Conservation (phyloP, 2,888 invertebrate species). For the Deilephila elpenor region DNA sequence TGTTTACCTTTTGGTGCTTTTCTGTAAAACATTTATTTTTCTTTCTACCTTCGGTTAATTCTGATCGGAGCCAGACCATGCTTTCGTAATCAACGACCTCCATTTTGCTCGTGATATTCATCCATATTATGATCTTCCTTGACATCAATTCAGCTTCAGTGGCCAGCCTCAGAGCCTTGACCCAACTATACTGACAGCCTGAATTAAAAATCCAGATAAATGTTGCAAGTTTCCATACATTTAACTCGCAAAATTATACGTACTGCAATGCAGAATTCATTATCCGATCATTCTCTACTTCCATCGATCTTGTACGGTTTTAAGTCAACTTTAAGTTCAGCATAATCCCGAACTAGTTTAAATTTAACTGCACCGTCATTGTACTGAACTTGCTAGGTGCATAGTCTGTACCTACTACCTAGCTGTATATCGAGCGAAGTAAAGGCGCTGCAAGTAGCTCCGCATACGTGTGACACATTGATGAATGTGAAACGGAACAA, state of each 20-base stretch:
- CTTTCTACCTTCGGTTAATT: too few relatives aligned
- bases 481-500: constrained; percentile 15
- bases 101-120: too few relatives aligned
- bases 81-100: too few relatives aligned
- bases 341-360: neutral
- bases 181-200: too few relatives aligned
- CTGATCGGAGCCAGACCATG: too few relatives aligned
- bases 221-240: neutral
- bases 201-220: neutral
- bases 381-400: neutral
- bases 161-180: too few relatives aligned
- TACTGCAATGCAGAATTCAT: constrained; percentile 6
- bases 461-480: constrained; percentile 23
- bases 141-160: too few relatives aligned
- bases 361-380: neutral
- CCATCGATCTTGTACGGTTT: neutral
- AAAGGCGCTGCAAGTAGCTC: neutral
- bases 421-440: neutral
- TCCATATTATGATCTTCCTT: too few relatives aligned
- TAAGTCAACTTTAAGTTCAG: neutral
- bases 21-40: too few relatives aligned
- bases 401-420: neutral
- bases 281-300: neutral
- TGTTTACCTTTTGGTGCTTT: neutral
- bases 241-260: neutral